A percentile compares a stretch with the other conserved stretches of the same genome.
These are phyloP conservation scores for Calliphora vomitoria DNA, from an alignment of 2,888 invertebrate genomes.

Conservation along the genomic window DNA sequence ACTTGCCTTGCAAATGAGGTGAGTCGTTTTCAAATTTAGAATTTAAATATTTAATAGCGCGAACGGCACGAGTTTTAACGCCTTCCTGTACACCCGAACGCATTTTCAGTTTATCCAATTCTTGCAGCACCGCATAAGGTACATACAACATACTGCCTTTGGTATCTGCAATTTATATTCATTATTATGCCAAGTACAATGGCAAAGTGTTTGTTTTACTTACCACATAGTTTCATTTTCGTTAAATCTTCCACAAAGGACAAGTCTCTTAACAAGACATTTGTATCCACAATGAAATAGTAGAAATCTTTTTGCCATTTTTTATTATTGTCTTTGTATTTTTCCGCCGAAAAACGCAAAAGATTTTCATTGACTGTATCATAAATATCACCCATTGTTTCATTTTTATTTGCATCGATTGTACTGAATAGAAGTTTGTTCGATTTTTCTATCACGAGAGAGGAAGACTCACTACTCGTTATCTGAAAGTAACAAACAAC, in stretches of 20 bases:
- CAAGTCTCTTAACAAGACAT: conserved; percentile 85
- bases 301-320: conserved; percentile 77
- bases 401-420: conserved; percentile 8
- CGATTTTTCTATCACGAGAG: conserved; percentile 26
- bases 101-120: conserved; percentile 85
- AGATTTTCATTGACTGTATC: conserved; percentile 77
- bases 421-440: conserved; percentile 1
- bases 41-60: conserved; percentile 81
- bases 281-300: conserved; percentile 85
- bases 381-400: conserved; percentile 75
- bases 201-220: conserved; percentile 42
- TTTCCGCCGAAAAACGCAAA: conserved; percentile 76
- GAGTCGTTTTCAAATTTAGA: conserved; percentile 77
- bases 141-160: conserved; percentile 83
- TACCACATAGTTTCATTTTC: conserved; percentile 77
- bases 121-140: conserved; percentile 86
- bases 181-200: background rate
- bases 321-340: conserved; percentile 46
- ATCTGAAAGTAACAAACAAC: background rate
- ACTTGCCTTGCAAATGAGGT: conserved; percentile 78
- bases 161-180: conserved; percentile 74
- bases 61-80: conserved; percentile 74
- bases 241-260: conserved; percentile 82
- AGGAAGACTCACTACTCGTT: background rate
- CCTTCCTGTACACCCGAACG: conserved; percentile 75